Conservation (phyloP, 2,888 invertebrate species). For the Mycalesis mineus region DNA sequence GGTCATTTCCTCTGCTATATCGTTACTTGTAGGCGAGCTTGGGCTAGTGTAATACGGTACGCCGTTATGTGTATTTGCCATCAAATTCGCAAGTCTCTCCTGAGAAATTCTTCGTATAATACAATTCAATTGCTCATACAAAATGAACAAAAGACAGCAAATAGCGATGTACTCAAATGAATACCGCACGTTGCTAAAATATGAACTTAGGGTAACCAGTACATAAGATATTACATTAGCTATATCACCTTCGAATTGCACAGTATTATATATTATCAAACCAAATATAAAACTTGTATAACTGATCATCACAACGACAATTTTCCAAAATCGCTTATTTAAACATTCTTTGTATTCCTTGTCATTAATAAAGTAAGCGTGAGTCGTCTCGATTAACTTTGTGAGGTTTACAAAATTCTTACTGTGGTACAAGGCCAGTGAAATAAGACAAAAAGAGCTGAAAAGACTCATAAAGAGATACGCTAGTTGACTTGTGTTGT, state of each 20-base stretch:
- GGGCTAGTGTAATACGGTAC: not conserved
- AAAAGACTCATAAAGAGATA: not conserved
- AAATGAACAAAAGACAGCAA: constrained; percentile 31
- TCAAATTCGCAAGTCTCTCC: not conserved
- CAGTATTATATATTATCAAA: not conserved
- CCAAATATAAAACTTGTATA: not conserved
- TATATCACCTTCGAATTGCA: not conserved
- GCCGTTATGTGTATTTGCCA: constrained; percentile 8
- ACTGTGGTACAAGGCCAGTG: not conserved
- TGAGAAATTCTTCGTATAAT: constrained; percentile 29
- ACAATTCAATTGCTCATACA: constrained; percentile 37
- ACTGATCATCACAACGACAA: not conserved
- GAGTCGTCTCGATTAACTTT: not conserved
- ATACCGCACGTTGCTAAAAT: constrained; percentile 16
- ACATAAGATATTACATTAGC: not conserved
- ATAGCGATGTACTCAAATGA: constrained; percentile 34
- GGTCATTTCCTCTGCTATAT: too few relatives aligned
- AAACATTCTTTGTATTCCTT: not conserved
- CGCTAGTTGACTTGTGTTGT: not conserved
- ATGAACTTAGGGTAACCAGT: not conserved
- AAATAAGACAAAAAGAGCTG: not conserved
- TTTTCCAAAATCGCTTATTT: not conserved
- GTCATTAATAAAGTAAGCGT: constrained; percentile 4
- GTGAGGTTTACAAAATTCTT: not conserved
- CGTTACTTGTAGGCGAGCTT: not conserved